These are phyloP conservation scores for Panorpa germanica DNA, from an alignment of 2,888 invertebrate species.

Conservation along the genomic window DNA sequence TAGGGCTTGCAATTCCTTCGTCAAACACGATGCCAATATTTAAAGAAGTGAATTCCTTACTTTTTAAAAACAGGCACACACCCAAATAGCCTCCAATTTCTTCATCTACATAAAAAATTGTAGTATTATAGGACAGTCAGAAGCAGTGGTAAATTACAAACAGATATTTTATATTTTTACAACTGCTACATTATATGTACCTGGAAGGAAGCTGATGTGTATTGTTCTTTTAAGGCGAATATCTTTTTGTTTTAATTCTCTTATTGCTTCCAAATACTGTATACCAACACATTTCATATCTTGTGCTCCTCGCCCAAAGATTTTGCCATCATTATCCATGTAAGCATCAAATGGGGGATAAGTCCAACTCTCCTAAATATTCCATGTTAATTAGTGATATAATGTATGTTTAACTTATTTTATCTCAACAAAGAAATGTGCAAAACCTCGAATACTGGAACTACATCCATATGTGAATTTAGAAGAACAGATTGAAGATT, in stretches of 20 bases:
- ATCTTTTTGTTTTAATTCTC: slow-evolving; percentile 37
- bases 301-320: slow-evolving; percentile 52
- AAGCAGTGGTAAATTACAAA: not conserved
- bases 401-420: not conserved
- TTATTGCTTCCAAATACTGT: slow-evolving; percentile 58
- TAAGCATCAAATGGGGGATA: slow-evolving; percentile 77
- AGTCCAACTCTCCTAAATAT: slow-evolving; percentile 69
- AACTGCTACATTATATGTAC: slow-evolving; percentile 18
- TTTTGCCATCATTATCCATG: slow-evolving; percentile 68
- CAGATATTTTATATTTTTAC: not conserved
- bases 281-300: slow-evolving; percentile 75
- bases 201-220: slow-evolving; percentile 54
- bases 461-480: slow-evolving; percentile 93
- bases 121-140: too few species aligned
- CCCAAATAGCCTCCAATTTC: slow-evolving; percentile 56
- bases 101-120: slow-evolving; percentile 35
- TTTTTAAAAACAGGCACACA: slow-evolving; percentile 45
- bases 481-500: slow-evolving; percentile 55
- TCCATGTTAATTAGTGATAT: slow-evolving; percentile 18
- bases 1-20: slow-evolving; percentile 57
- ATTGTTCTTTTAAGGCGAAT: slow-evolving; percentile 40
- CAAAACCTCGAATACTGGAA: slow-evolving; percentile 53
- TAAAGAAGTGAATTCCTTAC: slow-evolving; percentile 43
- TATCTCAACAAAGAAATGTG: slow-evolving; percentile 1
- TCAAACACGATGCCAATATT: slow-evolving; percentile 65